A percentile compares a stretch with the other conserved stretches of the same genome.
Evolutionary conservation across 2,797 vertebrate genomes (phyloP).

Genomic region (Lates japonicus): DNA sequence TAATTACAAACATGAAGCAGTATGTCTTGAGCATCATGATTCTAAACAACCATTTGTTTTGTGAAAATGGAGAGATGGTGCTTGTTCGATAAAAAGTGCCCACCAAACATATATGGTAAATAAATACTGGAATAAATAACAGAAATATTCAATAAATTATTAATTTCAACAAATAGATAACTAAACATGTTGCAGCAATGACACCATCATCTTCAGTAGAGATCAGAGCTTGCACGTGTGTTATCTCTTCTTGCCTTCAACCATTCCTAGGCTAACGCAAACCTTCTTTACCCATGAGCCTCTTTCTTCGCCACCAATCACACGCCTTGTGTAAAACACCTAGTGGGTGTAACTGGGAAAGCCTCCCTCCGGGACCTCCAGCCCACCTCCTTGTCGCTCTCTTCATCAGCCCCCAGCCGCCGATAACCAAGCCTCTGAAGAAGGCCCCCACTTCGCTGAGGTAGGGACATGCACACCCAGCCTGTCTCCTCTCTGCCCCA

Average conservation of each 20-base stretch:
- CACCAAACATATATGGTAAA: constrained; percentile 52
- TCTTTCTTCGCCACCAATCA: constrained; percentile 61
- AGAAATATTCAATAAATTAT: constrained; percentile 46
- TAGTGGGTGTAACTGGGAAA: constrained; percentile 89
- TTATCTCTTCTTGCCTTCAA: constrained; percentile 21
- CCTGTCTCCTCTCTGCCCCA: constrained; percentile 85
- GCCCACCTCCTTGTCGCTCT: constrained; percentile 68
- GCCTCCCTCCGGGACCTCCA: constrained; percentile 82
- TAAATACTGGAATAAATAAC: constrained; percentile 73
- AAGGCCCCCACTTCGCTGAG: constrained; percentile 88
- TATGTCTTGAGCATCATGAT: neutral
- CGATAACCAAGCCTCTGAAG: constrained; percentile 89
- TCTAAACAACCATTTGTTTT: neutral
- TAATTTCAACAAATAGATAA: constrained; percentile 28
- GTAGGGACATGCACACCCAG: constrained; percentile 87
- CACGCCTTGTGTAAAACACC: constrained; percentile 91
- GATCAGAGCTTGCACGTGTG: constrained; percentile 1
- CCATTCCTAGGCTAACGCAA: neutral
- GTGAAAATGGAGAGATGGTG: constrained; percentile 5
- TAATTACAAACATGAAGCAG: constrained; percentile 32
- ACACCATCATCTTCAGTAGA: constrained; percentile 11
- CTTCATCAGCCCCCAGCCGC: constrained; percentile 78
- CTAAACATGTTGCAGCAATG: constrained; percentile 16
- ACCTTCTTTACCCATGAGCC: neutral
- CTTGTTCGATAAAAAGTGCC: neutral